Base-by-base conservation (phyloP, 1,140 invertebrate species). In the Drosophila ohnishii region DNA sequence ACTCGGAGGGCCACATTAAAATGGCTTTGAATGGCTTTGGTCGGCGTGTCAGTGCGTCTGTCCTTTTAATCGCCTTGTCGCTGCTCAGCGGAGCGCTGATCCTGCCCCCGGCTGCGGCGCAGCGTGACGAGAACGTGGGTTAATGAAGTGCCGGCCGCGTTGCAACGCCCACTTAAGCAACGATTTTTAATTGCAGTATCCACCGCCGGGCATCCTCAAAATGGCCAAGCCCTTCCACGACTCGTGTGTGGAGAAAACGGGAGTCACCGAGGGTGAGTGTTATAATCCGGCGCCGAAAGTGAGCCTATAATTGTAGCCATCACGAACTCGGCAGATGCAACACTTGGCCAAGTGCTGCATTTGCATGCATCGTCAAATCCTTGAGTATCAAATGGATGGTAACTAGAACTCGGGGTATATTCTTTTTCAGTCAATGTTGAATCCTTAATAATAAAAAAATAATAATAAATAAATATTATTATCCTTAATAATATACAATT, bases 1-100 rank as follows among this genome's bases (percentile, higher is more conserved):
- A 69, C 63, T 42, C 42, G 22, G 34, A 34, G 63, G 61, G 76
- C 76, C 28, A 90, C 89, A 84, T 89, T 70, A 77, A 90, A 90
- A 90, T 90, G 89, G 67, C 81, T 90, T 84, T 90, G 77, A 90
- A 79, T 90, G 82, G 83, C 84, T 83, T 78, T 86, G 85, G 83
- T 47, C 65, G 64, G 73, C 78, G 75, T 79, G 82, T 75, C 77
- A 60, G 59, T 67, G 78, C 76, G 67, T 61, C 62, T 53, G 75
- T 87, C 82, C 83, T 87, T 64, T 90, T 90, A 90, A 90, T 90
- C 85, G 89, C 73, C 79, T 81, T 90, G 81, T 90, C 81, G 67
- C 69, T 88, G 89, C 59, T 81, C 70, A 89, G 66, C 73, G 77
- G 71, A 62, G 66, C 80, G 78, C 69, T 78, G 48, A 58, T 87